Evolutionary conservation across 2,113 vertebrate genomes (phyloP), one percentile per base, ranked within the genome.

Genomic region (Onychostruthus taczanowskii): DNA sequence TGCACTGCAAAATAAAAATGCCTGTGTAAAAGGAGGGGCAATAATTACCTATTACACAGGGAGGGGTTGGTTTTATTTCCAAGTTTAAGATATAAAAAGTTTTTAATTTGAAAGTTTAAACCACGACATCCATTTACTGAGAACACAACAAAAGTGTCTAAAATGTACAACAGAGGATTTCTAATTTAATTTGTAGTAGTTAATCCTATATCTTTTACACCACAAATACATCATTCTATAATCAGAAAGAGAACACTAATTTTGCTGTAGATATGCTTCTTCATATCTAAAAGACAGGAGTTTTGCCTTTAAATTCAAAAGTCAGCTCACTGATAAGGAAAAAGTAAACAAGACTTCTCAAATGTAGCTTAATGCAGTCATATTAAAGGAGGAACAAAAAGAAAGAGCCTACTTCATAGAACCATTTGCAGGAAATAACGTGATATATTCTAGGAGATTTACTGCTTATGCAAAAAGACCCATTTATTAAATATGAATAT

Each of bases 401-500:
- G 7, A 43, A 88, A 80, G 81, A 27, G 23, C 50, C 39, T 84
- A n/a, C 22, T 86, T 92, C 47, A 37, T 20, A 44, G 39, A 56
- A 64, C 8, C 37, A 59, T 70, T 77, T 86, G 13, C 2, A 5
- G 39, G 52, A 63, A 92, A 67, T 26, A 92, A 67, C 4, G 30
- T 55, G 39, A 74, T 63, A 47, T 16, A 67, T 75, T 81, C 47
- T 50, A 28, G 11, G 28, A 41, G 37, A 73, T 46, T 24, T 70
- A 73, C 28, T 77, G 56, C 21, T 80, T 75, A 75, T 67, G 56
- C 50, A 78, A 81, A 81, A 74, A 55, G 50, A 72, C 4, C 14
- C 56, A n/a, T 81, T 74, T 93, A 11, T 87, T 78, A 91, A 89
- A 87, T 91, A 94, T n/a, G 22, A 70, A 81, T 84, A 84, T 41